These are phyloP conservation scores for Bombyx mandarina DNA, from an alignment of 1,140 invertebrate species.

Conservation along the genomic window DNA sequence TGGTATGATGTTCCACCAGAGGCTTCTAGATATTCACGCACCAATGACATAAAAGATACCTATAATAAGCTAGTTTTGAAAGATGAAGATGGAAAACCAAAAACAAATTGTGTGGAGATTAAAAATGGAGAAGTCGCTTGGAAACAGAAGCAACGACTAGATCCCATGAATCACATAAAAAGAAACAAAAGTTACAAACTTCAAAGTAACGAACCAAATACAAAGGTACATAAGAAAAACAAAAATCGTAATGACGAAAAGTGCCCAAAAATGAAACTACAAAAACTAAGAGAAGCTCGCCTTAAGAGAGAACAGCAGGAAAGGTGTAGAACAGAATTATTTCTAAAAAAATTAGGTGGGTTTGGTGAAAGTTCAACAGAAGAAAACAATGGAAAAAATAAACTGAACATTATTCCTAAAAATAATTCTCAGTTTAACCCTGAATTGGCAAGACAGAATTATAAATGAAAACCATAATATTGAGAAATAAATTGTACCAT, in stretches of 20 bases:
- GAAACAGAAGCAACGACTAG: conserved; percentile 75
- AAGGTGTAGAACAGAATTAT: conserved; percentile 76
- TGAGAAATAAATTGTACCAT: not conserved
- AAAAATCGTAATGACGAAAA: conserved; percentile 55
- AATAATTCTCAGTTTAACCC: conserved; percentile 97
- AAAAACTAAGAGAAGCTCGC: conserved; percentile 84
- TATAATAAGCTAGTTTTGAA: conserved; percentile 62
- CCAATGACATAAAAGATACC: conserved; percentile 54
- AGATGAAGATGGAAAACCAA: conserved; percentile 62
- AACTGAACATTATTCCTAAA: conserved; percentile 73
- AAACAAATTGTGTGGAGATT: conserved; percentile 32
- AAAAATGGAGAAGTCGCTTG: conserved; percentile 73
- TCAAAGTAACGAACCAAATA: not conserved
- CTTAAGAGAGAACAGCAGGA: conserved; percentile 86
- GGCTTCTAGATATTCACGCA: conserved; percentile 39
- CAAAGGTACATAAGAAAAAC: conserved; percentile 23
- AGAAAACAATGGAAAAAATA: conserved; percentile 23
- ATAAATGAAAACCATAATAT: conserved; percentile 41
- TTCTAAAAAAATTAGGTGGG: conserved; percentile 79
- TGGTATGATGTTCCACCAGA: conserved; percentile 85
- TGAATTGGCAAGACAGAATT: conserved; percentile 86
- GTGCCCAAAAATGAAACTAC: conserved; percentile 72
- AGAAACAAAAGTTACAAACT: conserved; percentile 17
- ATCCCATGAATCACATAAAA: conserved; percentile 81
- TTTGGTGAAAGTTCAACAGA: conserved; percentile 30